Conservation (phyloP, 92 coral and sea anemone genomes). For the Porites rus region DNA sequence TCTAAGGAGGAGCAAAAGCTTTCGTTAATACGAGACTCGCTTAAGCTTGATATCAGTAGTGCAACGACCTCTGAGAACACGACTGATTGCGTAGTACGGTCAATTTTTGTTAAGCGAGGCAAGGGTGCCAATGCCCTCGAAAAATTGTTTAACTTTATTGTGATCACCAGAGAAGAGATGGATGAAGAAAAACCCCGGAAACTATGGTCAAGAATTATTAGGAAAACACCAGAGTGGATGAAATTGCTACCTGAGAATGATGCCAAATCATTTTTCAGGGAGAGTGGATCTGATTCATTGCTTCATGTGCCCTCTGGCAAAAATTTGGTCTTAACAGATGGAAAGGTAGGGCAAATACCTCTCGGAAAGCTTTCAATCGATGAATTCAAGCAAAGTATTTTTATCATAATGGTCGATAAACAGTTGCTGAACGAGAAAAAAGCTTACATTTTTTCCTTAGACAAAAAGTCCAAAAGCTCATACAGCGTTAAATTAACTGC, state of each 20-base stretch:
- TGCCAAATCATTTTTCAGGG: neutral
- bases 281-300: neutral
- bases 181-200: neutral
- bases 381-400: neutral
- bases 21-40: neutral
- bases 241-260: conserved; percentile 21
- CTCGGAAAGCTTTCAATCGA: neutral
- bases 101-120: conserved; percentile 27
- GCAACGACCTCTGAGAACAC: neutral
- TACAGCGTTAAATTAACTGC: neutral
- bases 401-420: conserved; percentile 21
- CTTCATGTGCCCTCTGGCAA: neutral
- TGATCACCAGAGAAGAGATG: neutral
- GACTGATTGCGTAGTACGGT: neutral
- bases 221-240: conserved; percentile 4
- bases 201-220: conserved; percentile 14
- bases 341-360: neutral
- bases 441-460: neutral
- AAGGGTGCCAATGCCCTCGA: conserved; percentile 25
- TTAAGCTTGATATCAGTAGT: neutral
- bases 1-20: conserved; percentile 21
- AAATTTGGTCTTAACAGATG: conserved; percentile 3
- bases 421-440: neutral
- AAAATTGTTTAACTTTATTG: conserved; percentile 4
- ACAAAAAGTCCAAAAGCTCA: neutral